Percentiles rank a stretch among this genome's conserved stretches.
These are phyloP conservation scores for Aptenodytes forsteri DNA, from an alignment of 2,113 vertebrate species.

Conservation along the genomic window DNA sequence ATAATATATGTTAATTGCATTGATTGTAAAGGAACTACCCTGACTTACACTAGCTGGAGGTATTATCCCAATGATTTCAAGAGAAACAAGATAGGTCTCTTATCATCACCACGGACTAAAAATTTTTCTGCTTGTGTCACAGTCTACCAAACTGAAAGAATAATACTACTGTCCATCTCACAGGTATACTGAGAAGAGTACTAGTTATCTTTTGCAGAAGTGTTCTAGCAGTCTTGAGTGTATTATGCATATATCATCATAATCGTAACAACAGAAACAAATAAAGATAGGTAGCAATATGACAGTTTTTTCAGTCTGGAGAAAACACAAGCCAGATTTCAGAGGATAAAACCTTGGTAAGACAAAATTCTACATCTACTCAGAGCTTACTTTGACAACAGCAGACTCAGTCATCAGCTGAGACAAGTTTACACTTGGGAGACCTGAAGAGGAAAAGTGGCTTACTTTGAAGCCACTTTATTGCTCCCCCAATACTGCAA, in stretches of 20 bases:
- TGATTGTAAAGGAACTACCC: background rate
- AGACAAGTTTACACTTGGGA: background rate
- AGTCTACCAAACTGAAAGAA: background rate
- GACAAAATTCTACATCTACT: fast-evolving
- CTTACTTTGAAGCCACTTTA: background rate
- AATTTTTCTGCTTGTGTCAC: background rate
- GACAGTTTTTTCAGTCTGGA: background rate
- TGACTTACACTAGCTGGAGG: background rate
- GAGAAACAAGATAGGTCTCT: background rate
- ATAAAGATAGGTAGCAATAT: background rate
- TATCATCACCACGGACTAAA: fast-evolving
- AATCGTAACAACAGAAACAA: background rate
- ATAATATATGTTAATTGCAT: background rate
- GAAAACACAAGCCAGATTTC: background rate
- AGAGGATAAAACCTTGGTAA: background rate
- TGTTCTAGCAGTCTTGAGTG: background rate
- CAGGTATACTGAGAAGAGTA: background rate
- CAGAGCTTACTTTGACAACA: background rate
- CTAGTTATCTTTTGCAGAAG: background rate
- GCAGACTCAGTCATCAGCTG: background rate
- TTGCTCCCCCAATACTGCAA: background rate
- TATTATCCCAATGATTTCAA: background rate
- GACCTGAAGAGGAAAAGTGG: background rate
- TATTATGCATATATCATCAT: background rate
- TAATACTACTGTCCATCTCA: background rate